These are phyloP conservation scores for Chanos chanos DNA, from an alignment of 2,797 vertebrate genomes.

Conservation along the genomic window DNA sequence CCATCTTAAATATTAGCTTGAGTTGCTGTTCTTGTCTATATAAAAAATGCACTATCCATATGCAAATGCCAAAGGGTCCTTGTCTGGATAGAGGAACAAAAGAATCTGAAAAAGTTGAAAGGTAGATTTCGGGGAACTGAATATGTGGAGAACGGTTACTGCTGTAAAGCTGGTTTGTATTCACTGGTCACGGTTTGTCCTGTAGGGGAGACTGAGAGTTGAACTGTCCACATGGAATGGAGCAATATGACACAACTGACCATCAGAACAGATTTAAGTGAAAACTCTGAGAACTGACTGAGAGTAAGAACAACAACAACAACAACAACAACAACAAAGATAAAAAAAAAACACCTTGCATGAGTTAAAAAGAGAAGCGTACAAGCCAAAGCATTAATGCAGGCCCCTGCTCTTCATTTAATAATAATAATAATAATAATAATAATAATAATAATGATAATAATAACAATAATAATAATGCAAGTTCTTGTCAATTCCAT, in stretches of 20 bases:
- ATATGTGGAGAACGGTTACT: constrained; percentile 49
- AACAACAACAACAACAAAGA: constrained; percentile 44
- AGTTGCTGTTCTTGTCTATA: constrained; percentile 65
- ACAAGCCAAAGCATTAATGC: constrained; percentile 50
- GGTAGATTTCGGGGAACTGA: constrained; percentile 58
- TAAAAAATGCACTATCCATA: constrained; percentile 78
- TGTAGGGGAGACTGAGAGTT: constrained; percentile 16
- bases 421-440: constrained; percentile 47
- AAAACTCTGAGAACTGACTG: constrained; percentile 39
- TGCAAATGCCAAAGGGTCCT: constrained; percentile 58
- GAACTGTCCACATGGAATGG: constrained; percentile 45
- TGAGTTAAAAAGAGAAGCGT: constrained; percentile 52
- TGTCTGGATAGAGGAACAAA: constrained; percentile 31
- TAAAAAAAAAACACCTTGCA: constrained; percentile 51
- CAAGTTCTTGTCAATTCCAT: constrained; percentile 58
- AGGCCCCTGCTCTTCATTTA: constrained; percentile 58
- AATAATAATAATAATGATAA: constrained; percentile 54
- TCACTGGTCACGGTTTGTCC: constrained; percentile 56
- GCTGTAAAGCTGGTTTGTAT: constrained; percentile 50
- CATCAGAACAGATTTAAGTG: constrained; percentile 38
- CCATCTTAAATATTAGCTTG: constrained; percentile 68
- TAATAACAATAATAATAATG: constrained; percentile 58
- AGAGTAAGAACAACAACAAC: background rate
- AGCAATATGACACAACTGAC: constrained; percentile 45
- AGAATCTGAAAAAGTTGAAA: constrained; percentile 28